A percentile compares a stretch with the other conserved stretches of the same genome.
These are phyloP conservation scores for Mythimna vitellina DNA, from an alignment of 2,888 invertebrate species.

Conservation along the genomic window DNA sequence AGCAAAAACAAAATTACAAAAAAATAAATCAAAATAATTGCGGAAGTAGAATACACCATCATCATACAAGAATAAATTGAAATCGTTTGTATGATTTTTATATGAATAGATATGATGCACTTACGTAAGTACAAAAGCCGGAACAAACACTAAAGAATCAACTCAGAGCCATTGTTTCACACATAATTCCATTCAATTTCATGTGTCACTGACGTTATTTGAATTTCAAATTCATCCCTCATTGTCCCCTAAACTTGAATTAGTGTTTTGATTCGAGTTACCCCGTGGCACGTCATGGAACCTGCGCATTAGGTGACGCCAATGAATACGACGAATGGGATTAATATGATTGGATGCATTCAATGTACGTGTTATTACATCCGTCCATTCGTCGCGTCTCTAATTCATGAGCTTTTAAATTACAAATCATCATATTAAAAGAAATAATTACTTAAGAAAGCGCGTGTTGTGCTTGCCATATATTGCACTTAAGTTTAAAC, in stretches of 20 bases:
- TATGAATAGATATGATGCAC: conserved; percentile 53
- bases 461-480: conserved; percentile 7
- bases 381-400: conserved; percentile 38
- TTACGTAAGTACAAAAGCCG: conserved; percentile 62
- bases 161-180: conserved; percentile 68
- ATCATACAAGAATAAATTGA: too few relatives aligned
- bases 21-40: too few relatives aligned
- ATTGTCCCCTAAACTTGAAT: conserved; percentile 73
- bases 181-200: conserved; percentile 80
- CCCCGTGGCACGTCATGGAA: conserved; percentile 57
- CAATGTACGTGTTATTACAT: conserved; percentile 45
- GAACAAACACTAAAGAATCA: conserved; percentile 62
- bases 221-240: conserved; percentile 82
- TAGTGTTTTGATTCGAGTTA: conserved; percentile 65
- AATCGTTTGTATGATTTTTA: conserved; percentile 18
- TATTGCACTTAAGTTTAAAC: conserved; percentile 3
- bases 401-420: conserved; percentile 33
- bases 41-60: too few relatives aligned
- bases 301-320: conserved; percentile 42
- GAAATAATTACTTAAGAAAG: conserved; percentile 30
- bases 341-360: conserved; percentile 40
- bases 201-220: conserved; percentile 81
- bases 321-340: conserved; percentile 25
- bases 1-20: too few relatives aligned
- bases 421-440: conserved; percentile 29